Evolutionary conservation across 2,113 vertebrate genomes (phyloP), one percentile per base, ranked within the genome.

Genomic region (Myotis brandtii): DNA sequence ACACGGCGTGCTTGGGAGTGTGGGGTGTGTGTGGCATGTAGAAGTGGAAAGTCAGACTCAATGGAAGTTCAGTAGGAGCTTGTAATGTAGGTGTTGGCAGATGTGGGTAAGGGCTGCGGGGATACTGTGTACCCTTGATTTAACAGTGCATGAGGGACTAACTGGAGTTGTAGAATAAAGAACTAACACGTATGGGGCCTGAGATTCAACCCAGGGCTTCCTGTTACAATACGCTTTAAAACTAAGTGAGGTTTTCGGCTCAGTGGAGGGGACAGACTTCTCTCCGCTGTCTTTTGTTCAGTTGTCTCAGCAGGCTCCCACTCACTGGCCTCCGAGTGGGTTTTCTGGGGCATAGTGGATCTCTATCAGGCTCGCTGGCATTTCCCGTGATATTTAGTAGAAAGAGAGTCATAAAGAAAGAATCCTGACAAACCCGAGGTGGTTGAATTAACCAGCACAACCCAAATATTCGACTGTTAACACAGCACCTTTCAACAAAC

Each of bases 281-380:
- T 48, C 14, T 12, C 54, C 32, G 56, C 25, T 86, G 73, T 27
- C 76, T 76, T 95, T 96, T 95, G 96, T 95, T 66, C 52, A 20
- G 59, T 25, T 84, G 67, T 84, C 89, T 93, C 50, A 37, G 17
- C 80, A 5, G 18, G 46, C 37, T 86, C 75, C 72, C 59, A 20
- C 77, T 89, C 23, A 43, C 17, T 40, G 0, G 32, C 85, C 67
- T 76, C 37, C 20, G 86, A 88, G 83, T 82, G 5, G 3, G 14
- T 90, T 95, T 97, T 95, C 95, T 97, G 79, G 91, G 86, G 76
- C 90, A 59, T 17, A 66, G 87, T 75, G 21, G 86, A 87, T 95
- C 95, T 76, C 89, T 77, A 52, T 97, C 23, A 43, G 87, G 79
- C 72, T 32, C 89, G 2, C 54, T 93, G 93, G 85, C 37, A 6